These are phyloP conservation scores for Dicrurus megarhynchus DNA, from an alignment of 2,113 vertebrate genomes.

Conservation along the genomic window DNA sequence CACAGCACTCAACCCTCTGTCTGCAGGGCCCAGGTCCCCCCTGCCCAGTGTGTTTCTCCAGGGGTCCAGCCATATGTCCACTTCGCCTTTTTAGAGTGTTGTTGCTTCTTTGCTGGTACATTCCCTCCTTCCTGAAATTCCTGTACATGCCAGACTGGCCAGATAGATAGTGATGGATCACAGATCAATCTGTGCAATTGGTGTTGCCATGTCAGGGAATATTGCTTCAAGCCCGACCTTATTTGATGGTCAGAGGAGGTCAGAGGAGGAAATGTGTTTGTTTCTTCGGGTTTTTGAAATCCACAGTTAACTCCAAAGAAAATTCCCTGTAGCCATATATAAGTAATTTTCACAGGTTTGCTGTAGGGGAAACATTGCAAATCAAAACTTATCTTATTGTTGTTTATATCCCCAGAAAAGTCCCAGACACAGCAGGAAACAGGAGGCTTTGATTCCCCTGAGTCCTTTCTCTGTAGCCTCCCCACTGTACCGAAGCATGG, in stretches of 20 bases:
- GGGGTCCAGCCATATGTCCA: background rate
- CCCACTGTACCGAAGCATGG: background rate
- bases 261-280: background rate
- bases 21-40: background rate
- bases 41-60: background rate
- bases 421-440: background rate
- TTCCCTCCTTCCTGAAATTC: background rate
- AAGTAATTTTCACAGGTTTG: constrained; percentile 14
- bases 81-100: background rate
- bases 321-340: background rate
- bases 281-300: constrained; percentile 2
- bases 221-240: background rate
- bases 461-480: background rate
- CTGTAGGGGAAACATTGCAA: background rate
- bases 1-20: background rate
- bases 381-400: background rate
- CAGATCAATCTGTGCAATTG: constrained; percentile 6
- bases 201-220: background rate
- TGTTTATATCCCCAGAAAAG: background rate
- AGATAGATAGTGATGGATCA: background rate
- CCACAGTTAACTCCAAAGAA: background rate
- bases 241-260: background rate
- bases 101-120: background rate
- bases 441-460: background rate
- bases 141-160: background rate